Conservation (phyloP, 2,888 invertebrate species). For the Agrotis segetum region DNA sequence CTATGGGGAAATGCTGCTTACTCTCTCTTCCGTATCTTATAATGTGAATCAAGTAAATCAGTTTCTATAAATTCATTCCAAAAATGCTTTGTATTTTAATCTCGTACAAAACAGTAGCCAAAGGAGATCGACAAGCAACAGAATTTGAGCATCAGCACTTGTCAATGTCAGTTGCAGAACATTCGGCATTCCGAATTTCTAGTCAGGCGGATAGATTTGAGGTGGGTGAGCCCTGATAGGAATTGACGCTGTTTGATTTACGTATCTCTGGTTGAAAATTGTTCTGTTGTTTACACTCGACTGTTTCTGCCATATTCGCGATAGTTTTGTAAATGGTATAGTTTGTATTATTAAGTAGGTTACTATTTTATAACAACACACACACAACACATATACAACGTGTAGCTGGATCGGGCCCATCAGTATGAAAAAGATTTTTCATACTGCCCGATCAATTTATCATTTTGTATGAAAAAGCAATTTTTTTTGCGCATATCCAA, state of each 20-base stretch:
- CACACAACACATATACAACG: too few relatives aligned
- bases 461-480: too few relatives aligned
- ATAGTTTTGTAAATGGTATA: background rate
- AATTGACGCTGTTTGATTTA: slow-evolving; percentile 44
- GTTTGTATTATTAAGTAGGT: too few relatives aligned
- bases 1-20: background rate
- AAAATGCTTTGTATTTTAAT: slow-evolving; percentile 3
- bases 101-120: background rate
- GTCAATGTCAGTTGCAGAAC: slow-evolving; percentile 32
- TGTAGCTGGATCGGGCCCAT: too few relatives aligned
- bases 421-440: too few relatives aligned
- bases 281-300: background rate
- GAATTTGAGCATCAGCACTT: slow-evolving; percentile 17
- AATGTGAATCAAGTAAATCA: too few relatives aligned
- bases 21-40: background rate
- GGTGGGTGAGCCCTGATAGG: slow-evolving; percentile 45
- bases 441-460: too few relatives aligned
- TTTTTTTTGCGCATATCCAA: too few relatives aligned
- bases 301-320: too few relatives aligned
- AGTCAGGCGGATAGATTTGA: slow-evolving; percentile 20
- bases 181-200: slow-evolving; percentile 21
- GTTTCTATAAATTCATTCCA: background rate
- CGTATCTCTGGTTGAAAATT: slow-evolving; percentile 39
- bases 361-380: too few relatives aligned
- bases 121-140: slow-evolving; percentile 10